A percentile compares a stretch with the other conserved stretches of the same genome.
Evolutionary conservation across 2,113 vertebrate genomes (phyloP).

Genomic region (Nycticorax nycticorax): DNA sequence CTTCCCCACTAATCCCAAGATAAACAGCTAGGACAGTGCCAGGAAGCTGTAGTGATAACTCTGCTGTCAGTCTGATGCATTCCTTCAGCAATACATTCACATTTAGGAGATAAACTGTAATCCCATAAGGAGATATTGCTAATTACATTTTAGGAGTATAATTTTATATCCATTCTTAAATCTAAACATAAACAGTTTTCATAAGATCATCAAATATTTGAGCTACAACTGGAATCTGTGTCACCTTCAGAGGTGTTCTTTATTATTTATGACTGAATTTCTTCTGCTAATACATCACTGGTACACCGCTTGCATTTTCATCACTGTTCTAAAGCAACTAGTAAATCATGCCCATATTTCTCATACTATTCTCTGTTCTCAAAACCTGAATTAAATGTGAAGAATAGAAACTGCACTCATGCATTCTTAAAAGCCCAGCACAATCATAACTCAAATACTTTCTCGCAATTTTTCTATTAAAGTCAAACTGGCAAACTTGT

Average conservation of each 20-base stretch:
- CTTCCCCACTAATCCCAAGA: not conserved
- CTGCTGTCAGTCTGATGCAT: not conserved
- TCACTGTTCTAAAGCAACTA: conserved; percentile 16
- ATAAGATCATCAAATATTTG: conserved; percentile 12
- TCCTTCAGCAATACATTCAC: not conserved
- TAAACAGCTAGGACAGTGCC: not conserved
- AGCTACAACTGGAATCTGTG: not conserved
- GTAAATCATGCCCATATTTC: conserved; percentile 40
- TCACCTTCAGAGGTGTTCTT: conserved; percentile 14
- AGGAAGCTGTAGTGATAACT: not conserved
- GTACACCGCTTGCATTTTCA: conserved; percentile 27
- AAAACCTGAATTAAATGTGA: conserved; percentile 33
- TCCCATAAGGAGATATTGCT: not conserved
- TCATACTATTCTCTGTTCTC: conserved; percentile 4
- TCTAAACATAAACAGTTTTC: conserved; percentile 22
- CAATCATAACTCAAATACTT: conserved; percentile 16
- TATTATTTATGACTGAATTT: conserved; percentile 15
- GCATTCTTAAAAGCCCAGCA: conserved; percentile 20
- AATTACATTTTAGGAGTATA: not conserved
- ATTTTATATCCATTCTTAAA: conserved; percentile 14
- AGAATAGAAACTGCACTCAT: not conserved
- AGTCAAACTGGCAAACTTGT: conserved; percentile 12
- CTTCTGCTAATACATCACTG: not conserved
- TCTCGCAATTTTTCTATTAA: not conserved
- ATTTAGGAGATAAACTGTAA: not conserved